These are phyloP conservation scores for Cephus pygmeus DNA, from an alignment of 2,888 invertebrate genomes.

Conservation along the genomic window DNA sequence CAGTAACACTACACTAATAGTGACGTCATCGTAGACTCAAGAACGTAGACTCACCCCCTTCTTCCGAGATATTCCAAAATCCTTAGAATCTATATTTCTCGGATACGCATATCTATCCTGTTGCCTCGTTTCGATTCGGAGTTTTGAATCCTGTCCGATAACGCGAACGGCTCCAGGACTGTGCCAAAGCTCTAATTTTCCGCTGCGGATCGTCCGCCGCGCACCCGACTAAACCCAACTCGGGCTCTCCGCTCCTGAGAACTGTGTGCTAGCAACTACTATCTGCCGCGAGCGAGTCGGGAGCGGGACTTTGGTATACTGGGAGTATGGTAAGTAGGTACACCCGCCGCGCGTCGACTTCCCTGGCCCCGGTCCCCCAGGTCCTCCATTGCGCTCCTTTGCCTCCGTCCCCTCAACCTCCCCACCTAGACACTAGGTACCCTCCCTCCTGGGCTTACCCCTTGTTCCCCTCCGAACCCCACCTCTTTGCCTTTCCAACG, in stretches of 20 bases:
- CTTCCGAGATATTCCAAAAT: not conserved
- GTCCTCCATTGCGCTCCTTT: slow-evolving; percentile 25
- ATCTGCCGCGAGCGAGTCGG: slow-evolving; percentile 56
- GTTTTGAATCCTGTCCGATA: not conserved
- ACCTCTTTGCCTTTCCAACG: slow-evolving; percentile 25
- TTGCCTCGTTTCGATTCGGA: not conserved
- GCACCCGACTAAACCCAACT: not conserved
- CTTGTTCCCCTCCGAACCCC: slow-evolving; percentile 16
- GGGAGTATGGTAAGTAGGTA: slow-evolving; percentile 65
- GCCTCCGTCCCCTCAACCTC: slow-evolving; percentile 30
- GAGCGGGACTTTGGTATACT: slow-evolving; percentile 59
- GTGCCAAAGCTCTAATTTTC: not conserved
- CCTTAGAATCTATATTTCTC: not conserved
- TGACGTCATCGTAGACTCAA: not conserved
- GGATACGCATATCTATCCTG: not conserved
- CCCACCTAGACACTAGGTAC: slow-evolving; percentile 11
- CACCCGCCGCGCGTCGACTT: slow-evolving; percentile 54
- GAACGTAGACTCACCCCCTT: not conserved
- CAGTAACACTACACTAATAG: not conserved
- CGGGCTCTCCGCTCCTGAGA: slow-evolving; percentile 33
- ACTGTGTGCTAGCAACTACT: slow-evolving; percentile 58
- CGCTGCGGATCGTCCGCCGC: not conserved
- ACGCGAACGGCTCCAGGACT: not conserved
- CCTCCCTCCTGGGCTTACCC: slow-evolving; percentile 17
- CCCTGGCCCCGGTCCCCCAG: slow-evolving; percentile 36